Evolutionary conservation across 2,888 invertebrate genomes (phyloP), one percentile per base, ranked within the genome.

Genomic region (Biston betularia): DNA sequence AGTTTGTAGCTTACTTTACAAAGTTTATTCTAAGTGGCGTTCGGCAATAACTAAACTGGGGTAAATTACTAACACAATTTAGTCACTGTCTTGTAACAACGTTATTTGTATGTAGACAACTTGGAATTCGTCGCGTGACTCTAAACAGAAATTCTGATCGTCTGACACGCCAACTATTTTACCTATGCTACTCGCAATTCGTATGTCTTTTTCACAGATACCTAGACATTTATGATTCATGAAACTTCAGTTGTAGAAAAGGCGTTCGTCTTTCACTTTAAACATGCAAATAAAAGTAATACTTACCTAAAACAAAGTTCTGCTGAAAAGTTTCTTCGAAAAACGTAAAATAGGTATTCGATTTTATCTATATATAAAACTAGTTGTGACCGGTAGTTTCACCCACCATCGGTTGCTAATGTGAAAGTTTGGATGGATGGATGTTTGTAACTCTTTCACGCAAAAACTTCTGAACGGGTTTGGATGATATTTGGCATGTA

Each of bases 51-150:
- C 11, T 34, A 66, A 61, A 58, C 48, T 62, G 57, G 57, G 46
- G 56, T 53, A 70, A 70, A 65, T 71, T 68, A 63, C 46, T 57
- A 71, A 68, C 60, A 52, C 44, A 72, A 60, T 70, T 69, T 69
- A 71, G 74, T 72, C 67, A 73, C 74, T 74, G 77, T 75, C 70
- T 77, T 72, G 75, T 81, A 82, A 83, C 82, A 78, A 81, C 80
- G 79, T 80, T 78, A 87, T 87, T 82, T 81, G 78, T 82, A 81
- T 82, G 82, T 79, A 84, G 84, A 86, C 85, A 83, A 85, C 80
- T 79, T 78, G 81, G 83, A 81, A 82, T 84, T 78, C 80, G 78
- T 89, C 83, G 89, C 90, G 90, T 89, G 89, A 88, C 89, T 86
- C 73, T 73, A 68, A 80, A 84, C 86, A 82, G 84, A 87, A 85